These are phyloP conservation scores for Peromyscus aztecus DNA, from an alignment of 2,797 vertebrate genomes.

Conservation along the genomic window DNA sequence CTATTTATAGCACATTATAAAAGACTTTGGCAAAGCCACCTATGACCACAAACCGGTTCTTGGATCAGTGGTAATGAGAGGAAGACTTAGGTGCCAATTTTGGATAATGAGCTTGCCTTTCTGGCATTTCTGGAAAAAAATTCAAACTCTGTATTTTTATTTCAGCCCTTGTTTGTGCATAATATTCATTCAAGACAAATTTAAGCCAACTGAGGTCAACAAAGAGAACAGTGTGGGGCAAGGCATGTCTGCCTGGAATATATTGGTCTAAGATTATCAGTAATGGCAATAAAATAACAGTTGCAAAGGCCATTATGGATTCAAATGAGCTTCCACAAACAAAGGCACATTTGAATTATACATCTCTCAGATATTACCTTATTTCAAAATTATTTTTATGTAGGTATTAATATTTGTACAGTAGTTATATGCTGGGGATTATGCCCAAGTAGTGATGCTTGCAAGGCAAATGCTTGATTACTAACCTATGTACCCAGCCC, in stretches of 20 bases:
- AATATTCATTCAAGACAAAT: conserved; percentile 65
- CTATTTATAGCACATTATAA: conserved; percentile 5
- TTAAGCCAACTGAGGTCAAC: conserved; percentile 67
- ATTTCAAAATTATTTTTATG: neutral
- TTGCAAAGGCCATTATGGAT: neutral
- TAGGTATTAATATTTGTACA: neutral
- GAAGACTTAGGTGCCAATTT: conserved; percentile 53
- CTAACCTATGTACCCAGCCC: neutral
- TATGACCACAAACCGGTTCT: conserved; percentile 62
- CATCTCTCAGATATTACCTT: neutral
- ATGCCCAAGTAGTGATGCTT: neutral
- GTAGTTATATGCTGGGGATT: neutral
- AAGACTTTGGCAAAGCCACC: conserved; percentile 1
- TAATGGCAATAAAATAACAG: conserved; percentile 16
- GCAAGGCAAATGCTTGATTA: neutral
- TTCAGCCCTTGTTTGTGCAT: conserved; percentile 63
- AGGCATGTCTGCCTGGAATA: conserved; percentile 21
- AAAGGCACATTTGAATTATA: neutral
- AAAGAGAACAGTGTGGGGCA: conserved; percentile 50
- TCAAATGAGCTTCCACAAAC: neutral
- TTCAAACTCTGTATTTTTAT: conserved; percentile 57
- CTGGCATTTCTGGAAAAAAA: conserved; percentile 69
- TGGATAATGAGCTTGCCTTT: conserved; percentile 69
- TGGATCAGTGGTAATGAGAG: conserved; percentile 68
- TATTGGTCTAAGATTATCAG: conserved; percentile 27